Evolutionary conservation across 2,888 invertebrate genomes (phyloP).

Genomic region (Ormyrus nitidulus): DNA sequence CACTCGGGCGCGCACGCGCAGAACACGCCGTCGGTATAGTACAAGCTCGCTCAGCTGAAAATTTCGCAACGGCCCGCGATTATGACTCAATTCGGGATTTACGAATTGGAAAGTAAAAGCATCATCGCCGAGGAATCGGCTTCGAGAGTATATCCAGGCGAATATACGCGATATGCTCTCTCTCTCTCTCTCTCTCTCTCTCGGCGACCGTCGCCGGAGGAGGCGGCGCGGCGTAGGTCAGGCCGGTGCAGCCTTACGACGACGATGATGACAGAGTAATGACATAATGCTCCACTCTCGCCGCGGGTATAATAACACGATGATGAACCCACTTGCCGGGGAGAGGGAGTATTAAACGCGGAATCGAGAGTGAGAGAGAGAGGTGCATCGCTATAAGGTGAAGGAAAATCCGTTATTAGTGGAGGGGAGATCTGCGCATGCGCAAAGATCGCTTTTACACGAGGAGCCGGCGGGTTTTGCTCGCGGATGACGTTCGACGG

Average conservation of each 20-base stretch:
- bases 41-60: too few species aligned
- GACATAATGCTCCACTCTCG: constrained; percentile 40
- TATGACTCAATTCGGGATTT: background rate
- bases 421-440: too few species aligned
- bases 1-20: background rate
- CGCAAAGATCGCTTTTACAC: too few species aligned
- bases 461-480: too few species aligned
- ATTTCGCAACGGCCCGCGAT: constrained; percentile 22
- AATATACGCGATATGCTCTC: background rate
- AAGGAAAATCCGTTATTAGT: too few species aligned
- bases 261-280: constrained; percentile 48
- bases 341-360: background rate
- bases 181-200: background rate
- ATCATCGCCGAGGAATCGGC: background rate
- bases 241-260: too few species aligned
- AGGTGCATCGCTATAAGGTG: too few species aligned
- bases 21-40: too few species aligned
- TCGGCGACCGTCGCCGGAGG: background rate
- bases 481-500: too few species aligned
- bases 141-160: background rate
- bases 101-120: constrained; percentile 41
- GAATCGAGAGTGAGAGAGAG: constrained; percentile 13
- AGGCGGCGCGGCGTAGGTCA: too few species aligned
- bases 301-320: background rate
- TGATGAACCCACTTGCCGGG: background rate